Conservation (phyloP, 2,888 invertebrate genomes). For the Platypus cylindrus region DNA sequence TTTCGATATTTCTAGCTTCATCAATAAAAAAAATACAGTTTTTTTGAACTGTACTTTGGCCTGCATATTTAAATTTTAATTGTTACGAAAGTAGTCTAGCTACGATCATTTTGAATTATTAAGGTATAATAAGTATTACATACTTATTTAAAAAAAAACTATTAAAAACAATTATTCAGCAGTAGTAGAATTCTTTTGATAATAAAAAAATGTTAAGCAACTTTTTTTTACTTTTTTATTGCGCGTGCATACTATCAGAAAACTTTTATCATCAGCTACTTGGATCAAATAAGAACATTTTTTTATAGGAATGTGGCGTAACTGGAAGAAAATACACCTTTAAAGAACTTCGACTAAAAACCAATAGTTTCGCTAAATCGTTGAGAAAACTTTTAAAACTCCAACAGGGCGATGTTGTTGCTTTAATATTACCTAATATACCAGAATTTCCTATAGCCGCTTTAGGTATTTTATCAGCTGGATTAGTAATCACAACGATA, state of each 20-base stretch:
- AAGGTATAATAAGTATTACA: too few species aligned
- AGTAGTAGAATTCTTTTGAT: too few species aligned
- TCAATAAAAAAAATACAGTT: too few species aligned
- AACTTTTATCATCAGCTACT: background rate
- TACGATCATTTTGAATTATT: too few species aligned
- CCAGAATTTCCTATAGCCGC: slow-evolving; percentile 61
- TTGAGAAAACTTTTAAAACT: slow-evolving; percentile 52
- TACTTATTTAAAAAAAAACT: too few species aligned
- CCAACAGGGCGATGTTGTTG: slow-evolving; percentile 51
- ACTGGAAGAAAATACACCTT: slow-evolving; percentile 63
- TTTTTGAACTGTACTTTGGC: too few species aligned
- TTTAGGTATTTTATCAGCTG: slow-evolving; percentile 56
- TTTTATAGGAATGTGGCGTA: slow-evolving; percentile 51
- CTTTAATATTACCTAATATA: slow-evolving; percentile 59
- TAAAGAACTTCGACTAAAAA: slow-evolving; percentile 48
- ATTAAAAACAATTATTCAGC: too few species aligned
- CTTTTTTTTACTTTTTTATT: background rate
- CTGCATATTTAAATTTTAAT: too few species aligned
- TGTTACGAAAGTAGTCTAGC: too few species aligned
- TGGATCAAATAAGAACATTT: too few species aligned
- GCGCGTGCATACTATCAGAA: background rate
- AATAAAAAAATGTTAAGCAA: slow-evolving; percentile 10
- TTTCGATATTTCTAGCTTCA: too few species aligned
- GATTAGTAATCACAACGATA: slow-evolving; percentile 53
- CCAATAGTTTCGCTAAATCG: slow-evolving; percentile 41